Base-by-base conservation (phyloP, 1,140 invertebrate species). In the Drosophila setifemur region DNA sequence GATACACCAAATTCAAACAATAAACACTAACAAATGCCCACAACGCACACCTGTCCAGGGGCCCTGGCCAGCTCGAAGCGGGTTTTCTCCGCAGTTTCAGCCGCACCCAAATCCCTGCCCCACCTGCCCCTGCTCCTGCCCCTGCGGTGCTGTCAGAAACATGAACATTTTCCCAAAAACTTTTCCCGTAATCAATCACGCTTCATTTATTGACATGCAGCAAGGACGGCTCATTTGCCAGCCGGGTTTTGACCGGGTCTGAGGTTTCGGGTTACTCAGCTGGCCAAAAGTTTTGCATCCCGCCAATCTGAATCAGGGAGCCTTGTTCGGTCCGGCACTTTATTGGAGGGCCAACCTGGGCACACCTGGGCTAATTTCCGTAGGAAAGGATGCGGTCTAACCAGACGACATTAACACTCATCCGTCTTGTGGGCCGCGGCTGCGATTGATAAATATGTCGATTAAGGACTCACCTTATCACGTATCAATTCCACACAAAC, bases 121-220 rank as follows among this genome's bases (percentile, higher is more conserved):
- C 14, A 11, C n/a, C 14, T 6, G 8, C 4, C 18, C 18, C 9
- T 9, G 18, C 26, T 23, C 31, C 48, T n/a, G 7, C 4, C n/a
- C 19, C 50, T 54, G 14, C 9, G 14, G 39, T 16, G 31, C 28
- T 68, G 60, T 75, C 68, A 69, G 73, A 82, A 82, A 66, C 57
- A 78, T 50, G 50, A 50, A 54, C 50, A 70, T 74, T 79, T 79
- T 31, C 57, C 63, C 47, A 58, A 78, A 82, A 86, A 79, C 66
- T 86, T 86, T 47, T 67, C 74, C 63, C 61, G 81, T 85, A 85
- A 86, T 85, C 79, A 85, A 85, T 85, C 81, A 85, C 79, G 75
- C 79, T 79, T 79, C 81, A 85, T 85, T 85, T 85, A 85, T 86
- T 86, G 81, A 85, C 81, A 79, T 64, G 44, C 71, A 75, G 66